Conservation (phyloP, 2,888 invertebrate genomes). For the Copidosoma aretas region DNA sequence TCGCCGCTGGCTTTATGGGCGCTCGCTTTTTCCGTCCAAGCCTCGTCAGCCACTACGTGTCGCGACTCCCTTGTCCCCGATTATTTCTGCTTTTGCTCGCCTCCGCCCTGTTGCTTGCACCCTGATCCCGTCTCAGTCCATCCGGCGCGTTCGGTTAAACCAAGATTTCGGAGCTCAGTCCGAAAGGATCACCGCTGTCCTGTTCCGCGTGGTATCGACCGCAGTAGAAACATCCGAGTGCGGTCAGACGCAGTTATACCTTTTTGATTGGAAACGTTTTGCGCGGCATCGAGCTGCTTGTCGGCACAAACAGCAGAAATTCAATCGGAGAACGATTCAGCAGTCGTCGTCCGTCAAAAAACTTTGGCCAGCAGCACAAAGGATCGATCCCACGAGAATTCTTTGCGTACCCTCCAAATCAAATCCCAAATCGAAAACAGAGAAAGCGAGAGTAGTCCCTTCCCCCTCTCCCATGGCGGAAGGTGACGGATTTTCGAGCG, state of each 20-base stretch:
- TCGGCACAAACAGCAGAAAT: no score
- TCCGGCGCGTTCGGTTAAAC: neutral
- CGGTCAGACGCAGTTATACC: neutral
- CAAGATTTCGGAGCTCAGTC: neutral
- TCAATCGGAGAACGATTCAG: no score
- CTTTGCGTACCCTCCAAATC: no score
- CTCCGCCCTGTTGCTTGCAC: neutral
- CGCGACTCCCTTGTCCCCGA: slow-evolving; percentile 1
- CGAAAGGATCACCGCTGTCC: neutral
- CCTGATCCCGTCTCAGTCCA: no score
- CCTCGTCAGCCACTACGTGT: neutral
- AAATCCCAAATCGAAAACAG: no score
- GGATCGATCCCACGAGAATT: no score
- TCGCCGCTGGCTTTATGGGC: slow-evolving; percentile 41
- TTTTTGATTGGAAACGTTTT: neutral
- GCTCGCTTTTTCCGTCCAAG: slow-evolving; percentile 12
- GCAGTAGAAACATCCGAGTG: neutral
- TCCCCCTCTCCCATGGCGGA: no score
- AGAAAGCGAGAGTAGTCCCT: no score
- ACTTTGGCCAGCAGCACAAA: no score
- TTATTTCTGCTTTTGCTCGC: slow-evolving; percentile 1
- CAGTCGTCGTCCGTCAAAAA: no score
- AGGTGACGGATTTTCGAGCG: no score
- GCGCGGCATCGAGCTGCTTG: no score
- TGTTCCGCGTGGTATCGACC: neutral